Base-by-base conservation (phyloP, 2,113 vertebrate species). In the Oreochromis tanganicae region DNA sequence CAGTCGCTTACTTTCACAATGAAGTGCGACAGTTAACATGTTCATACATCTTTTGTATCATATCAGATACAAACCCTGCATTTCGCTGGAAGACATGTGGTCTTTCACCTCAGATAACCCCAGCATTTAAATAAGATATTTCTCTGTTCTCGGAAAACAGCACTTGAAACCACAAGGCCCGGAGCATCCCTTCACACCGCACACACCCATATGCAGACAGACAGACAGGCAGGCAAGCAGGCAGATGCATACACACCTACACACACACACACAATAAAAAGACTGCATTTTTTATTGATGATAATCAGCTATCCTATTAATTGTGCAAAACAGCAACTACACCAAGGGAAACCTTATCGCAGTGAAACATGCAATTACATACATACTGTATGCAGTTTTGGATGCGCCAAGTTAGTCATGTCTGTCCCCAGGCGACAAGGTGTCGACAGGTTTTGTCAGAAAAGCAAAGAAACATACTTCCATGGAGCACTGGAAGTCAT, bases 71-170 rank as follows among this genome's bases (percentile, higher is more conserved):
- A 29, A 63, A 85, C 21, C 73, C 78, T 2, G 21, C 68, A 27
- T 87, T 84, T 87, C 57, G 68, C 43, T 71, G 34, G 57, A 68
- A 92, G 93, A 89, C 75, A 24, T 61, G 85, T 82, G 13, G 83
- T 85, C 38, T 13, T 34, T 95, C 85, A 88, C 93, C 93, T 94
- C 81, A 88, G 81, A 95, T 91, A 92, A 95, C 94, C 92, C 81
- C 81, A 5, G 34, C 7, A 17, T 85, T 87, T 93, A 84, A 86
- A 89, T 86, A 84, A 91, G 83, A 88, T 63, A 50, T 83, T 91
- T 85, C 84, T 66, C 82, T 80, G 81, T 75, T 85, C 88, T 93
- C 32, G 11, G 80, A 92, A 90, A 90, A 89, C 85, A 92, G 89
- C 92, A 92, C 34, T 89, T 80, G 87, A 92, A 93, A 89, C 94